phyloP scores from a whole-genome alignment of 2,113 vertebrate species.

The Calonectris borealis region DNA sequence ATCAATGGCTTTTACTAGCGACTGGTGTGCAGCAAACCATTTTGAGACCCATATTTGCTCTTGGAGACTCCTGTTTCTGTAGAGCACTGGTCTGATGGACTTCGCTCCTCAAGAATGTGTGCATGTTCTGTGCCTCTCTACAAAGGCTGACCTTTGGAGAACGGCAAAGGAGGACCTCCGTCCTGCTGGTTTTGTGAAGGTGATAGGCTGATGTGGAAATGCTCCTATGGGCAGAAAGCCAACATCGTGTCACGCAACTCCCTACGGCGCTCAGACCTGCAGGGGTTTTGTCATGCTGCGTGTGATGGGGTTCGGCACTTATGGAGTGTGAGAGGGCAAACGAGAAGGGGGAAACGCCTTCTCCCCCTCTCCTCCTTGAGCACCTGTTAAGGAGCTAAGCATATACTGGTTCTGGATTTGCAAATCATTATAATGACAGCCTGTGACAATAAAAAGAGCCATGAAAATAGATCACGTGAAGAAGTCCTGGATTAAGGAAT shows the following conservation, averaged over 20 bases:
- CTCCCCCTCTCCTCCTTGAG: background rate
- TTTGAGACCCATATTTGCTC: background rate
- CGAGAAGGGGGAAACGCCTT: background rate
- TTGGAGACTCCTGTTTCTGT: background rate
- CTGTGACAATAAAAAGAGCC: slow-evolving; percentile 46
- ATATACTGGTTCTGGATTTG: background rate
- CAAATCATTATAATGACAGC: slow-evolving; percentile 41
- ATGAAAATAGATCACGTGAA: slow-evolving; percentile 59
- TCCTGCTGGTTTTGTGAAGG: background rate
- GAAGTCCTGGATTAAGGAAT: slow-evolving; percentile 59
- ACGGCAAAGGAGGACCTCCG: background rate
- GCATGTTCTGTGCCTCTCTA: background rate
- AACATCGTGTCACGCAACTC: background rate
- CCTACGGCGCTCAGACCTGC: background rate
- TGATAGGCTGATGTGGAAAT: background rate
- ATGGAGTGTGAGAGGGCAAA: background rate
- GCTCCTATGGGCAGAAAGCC: background rate
- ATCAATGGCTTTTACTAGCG: background rate
- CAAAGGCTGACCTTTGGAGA: background rate
- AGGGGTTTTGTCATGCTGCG: background rate
- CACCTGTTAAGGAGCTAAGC: background rate
- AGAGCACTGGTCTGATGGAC: background rate
- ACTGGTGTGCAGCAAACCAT: background rate
- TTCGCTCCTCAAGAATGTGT: background rate
- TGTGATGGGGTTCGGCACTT: background rate